A percentile compares a stretch with the other conserved stretches of the same genome.
phyloP scores from a whole-genome alignment of 2,113 vertebrate genomes.

The Cyanistes caeruleus region DNA sequence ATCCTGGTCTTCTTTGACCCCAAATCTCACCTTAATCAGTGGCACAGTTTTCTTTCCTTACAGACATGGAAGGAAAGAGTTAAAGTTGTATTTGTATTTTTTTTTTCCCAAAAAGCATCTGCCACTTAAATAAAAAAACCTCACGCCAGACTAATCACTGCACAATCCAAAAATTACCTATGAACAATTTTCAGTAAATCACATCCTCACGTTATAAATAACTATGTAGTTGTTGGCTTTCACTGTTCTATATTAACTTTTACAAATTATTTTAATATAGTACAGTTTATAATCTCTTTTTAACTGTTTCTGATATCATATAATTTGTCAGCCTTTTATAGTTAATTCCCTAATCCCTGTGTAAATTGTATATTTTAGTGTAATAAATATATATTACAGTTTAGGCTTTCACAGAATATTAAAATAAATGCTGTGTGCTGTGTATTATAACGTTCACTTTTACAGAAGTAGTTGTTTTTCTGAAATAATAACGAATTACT shows the following conservation, averaged over 20 bases:
- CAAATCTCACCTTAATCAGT: neutral
- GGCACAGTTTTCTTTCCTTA: neutral
- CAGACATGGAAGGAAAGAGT: neutral
- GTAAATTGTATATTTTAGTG: neutral
- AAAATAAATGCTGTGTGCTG: neutral
- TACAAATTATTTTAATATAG: too few species aligned
- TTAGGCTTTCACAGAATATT: too few species aligned
- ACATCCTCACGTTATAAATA: neutral
- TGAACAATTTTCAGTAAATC: neutral
- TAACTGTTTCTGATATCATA: neutral
- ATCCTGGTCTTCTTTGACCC: accelerated
- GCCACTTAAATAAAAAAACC: neutral
- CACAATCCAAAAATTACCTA: accelerated
- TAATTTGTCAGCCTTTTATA: neutral
- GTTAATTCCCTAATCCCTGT: neutral
- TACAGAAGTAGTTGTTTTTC: neutral
- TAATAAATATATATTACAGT: neutral
- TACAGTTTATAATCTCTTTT: neutral
- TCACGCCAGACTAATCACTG: neutral
- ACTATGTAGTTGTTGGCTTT: too few species aligned
- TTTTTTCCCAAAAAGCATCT: neutral
- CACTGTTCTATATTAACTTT: too few species aligned
- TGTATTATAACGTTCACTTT: neutral
- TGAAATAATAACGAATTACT: neutral
- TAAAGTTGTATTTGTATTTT: neutral